These are phyloP conservation scores for Cyprinodon brontotheroides DNA, from an alignment of 2,113 vertebrate species.

Conservation along the genomic window DNA sequence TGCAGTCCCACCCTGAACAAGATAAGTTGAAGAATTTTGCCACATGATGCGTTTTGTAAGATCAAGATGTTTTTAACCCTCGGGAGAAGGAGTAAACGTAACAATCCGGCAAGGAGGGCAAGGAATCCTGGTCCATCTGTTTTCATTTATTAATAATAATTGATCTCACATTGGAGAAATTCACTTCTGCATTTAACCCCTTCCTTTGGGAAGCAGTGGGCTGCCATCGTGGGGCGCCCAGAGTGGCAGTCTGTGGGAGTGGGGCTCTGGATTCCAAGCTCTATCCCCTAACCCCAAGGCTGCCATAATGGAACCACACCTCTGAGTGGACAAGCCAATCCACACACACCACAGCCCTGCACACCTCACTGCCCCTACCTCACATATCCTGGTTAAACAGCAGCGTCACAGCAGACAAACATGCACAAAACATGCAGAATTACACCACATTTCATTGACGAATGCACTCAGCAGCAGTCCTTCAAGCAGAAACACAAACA, in stretches of 20 bases:
- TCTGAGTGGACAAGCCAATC: constrained; percentile 64
- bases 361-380: constrained; percentile 30
- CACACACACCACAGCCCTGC: constrained; percentile 8
- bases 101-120: neutral
- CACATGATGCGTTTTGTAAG: neutral
- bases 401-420: constrained; percentile 8
- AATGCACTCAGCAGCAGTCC: neutral
- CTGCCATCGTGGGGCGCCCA: too few species aligned
- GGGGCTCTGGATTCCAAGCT: too few species aligned
- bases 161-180: too few species aligned
- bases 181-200: too few species aligned
- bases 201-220: too few species aligned
- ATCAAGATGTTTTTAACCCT: neutral
- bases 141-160: neutral
- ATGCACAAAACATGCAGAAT: constrained; percentile 27
- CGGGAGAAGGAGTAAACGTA: neutral
- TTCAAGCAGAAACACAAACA: constrained; percentile 55
- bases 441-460: constrained; percentile 14
- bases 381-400: constrained; percentile 28
- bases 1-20: neutral
- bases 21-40: neutral
- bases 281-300: too few species aligned
- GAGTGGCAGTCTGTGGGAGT: too few species aligned
- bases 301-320: constrained; percentile 32
- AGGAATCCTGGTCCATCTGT: neutral